phyloP scores from a whole-genome alignment of 2,888 invertebrate genomes.

The Laothoe populi region DNA sequence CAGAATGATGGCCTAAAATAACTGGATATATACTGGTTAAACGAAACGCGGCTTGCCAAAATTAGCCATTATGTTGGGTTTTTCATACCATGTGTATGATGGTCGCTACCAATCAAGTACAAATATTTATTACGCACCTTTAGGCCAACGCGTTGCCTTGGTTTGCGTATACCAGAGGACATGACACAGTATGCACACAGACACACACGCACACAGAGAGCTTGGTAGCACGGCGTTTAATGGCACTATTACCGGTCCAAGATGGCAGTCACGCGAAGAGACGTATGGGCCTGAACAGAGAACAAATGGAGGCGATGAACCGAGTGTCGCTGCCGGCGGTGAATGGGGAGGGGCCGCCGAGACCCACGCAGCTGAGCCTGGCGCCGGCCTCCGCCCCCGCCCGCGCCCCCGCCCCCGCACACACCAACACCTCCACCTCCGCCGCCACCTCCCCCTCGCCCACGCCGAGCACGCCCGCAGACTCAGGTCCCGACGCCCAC shows the following conservation, averaged over 20 bases:
- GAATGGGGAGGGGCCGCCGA: conserved; percentile 55
- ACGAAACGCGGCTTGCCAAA: no score
- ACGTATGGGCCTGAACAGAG: conserved; percentile 84
- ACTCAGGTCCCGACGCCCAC: conserved; percentile 81
- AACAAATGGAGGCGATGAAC: conserved; percentile 84
- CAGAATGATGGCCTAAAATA: no score
- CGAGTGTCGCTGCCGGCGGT: conserved; percentile 73
- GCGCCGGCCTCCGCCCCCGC: conserved; percentile 70
- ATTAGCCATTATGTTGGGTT: no score
- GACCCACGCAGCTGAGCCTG: conserved; percentile 79
- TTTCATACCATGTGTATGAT: no score
- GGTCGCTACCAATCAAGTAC: no score
- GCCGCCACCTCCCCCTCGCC: conserved; percentile 81
- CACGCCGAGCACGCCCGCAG: conserved; percentile 83
- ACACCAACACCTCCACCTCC: conserved; percentile 76
- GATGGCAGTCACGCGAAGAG: conserved; percentile 85
- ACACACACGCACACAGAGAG: conserved; percentile 18
- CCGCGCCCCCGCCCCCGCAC: conserved; percentile 84
- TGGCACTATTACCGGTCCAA: conserved; percentile 78
- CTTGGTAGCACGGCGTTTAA: conserved; percentile 63
- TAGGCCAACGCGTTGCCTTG: conserved; percentile 17
- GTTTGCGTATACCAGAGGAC: conserved; percentile 45
- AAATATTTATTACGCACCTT: no score
- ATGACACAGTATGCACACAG: conserved; percentile 21
- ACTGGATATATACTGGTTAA: no score